Conservation (phyloP, 1,140 invertebrate genomes). For the Hyphantria cunea region DNA sequence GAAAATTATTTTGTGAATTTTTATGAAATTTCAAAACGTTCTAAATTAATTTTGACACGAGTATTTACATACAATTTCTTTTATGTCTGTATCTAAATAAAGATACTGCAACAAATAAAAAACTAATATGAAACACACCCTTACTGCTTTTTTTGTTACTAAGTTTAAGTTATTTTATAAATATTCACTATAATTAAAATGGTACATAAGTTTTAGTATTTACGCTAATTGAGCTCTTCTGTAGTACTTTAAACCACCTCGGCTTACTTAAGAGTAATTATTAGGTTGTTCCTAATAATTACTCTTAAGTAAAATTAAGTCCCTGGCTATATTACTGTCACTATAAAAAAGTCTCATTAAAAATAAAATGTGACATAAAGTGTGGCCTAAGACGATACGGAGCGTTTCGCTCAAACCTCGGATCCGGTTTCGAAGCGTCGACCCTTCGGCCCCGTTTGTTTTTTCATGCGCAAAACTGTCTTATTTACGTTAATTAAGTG, state of each 20-base stretch:
- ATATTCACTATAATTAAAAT: too few relatives aligned
- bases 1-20: too few relatives aligned
- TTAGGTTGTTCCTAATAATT: conserved; percentile 29
- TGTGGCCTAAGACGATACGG: conserved; percentile 54
- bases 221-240: background rate
- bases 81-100: too few relatives aligned
- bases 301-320: conserved; percentile 39
- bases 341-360: conserved; percentile 65
- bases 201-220: too few relatives aligned
- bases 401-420: conserved; percentile 46
- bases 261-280: conserved; percentile 22
- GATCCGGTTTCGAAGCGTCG: conserved; percentile 68
- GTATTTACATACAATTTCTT: too few relatives aligned
- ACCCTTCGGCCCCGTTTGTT: conserved; percentile 55
- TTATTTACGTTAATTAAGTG: conserved; percentile 81
- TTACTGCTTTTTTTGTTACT: too few relatives aligned
- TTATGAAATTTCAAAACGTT: too few relatives aligned
- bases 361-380: conserved; percentile 71
- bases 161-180: too few relatives aligned
- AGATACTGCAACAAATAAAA: too few relatives aligned
- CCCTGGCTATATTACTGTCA: conserved; percentile 47
- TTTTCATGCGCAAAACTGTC: conserved; percentile 76
- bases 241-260: conserved; percentile 1
- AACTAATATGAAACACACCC: too few relatives aligned
- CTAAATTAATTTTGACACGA: too few relatives aligned